Percentiles rank a stretch among this genome's conserved stretches.
These are phyloP conservation scores for Anoura caudifer DNA, from an alignment of 2,113 vertebrate species.

Conservation along the genomic window DNA sequence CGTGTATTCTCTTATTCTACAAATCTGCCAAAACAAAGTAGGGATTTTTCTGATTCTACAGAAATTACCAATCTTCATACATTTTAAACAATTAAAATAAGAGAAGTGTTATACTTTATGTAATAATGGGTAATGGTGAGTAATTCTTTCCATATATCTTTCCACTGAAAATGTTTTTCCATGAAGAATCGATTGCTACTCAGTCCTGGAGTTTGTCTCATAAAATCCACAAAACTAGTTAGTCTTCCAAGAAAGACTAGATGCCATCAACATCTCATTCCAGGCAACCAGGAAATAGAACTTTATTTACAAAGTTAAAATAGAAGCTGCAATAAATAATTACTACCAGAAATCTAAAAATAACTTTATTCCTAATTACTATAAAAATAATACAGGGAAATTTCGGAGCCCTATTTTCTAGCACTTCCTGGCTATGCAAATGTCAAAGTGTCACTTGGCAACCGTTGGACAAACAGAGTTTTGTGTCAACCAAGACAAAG, in stretches of 20 bases:
- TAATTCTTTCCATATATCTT: slow-evolving; percentile 4
- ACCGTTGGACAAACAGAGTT: slow-evolving; percentile 66
- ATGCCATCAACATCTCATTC: slow-evolving; percentile 29
- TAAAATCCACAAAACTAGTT: slow-evolving; percentile 25
- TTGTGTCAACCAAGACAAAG: slow-evolving; percentile 53
- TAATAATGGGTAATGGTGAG: not conserved
- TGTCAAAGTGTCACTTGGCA: slow-evolving; percentile 70
- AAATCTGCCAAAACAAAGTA: not conserved
- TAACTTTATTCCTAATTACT: slow-evolving; percentile 61
- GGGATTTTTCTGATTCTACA: slow-evolving; percentile 1
- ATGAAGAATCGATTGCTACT: slow-evolving; percentile 13
- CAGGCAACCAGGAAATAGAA: slow-evolving; percentile 50
- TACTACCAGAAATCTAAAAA: slow-evolving; percentile 72
- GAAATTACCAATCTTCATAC: not conserved
- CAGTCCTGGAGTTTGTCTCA: slow-evolving; percentile 28
- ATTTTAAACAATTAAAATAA: slow-evolving; percentile 44
- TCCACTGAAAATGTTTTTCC: slow-evolving; percentile 11
- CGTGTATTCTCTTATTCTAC: not conserved
- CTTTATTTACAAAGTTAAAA: slow-evolving; percentile 61
- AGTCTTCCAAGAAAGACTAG: slow-evolving; percentile 29
- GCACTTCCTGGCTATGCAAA: slow-evolving; percentile 70
- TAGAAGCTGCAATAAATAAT: slow-evolving; percentile 68
- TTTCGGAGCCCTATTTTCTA: slow-evolving; percentile 62
- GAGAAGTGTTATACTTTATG: not conserved
- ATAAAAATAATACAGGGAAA: slow-evolving; percentile 51